Base-by-base conservation (phyloP, 2,797 vertebrate species). In the Limosa lapponica region DNA sequence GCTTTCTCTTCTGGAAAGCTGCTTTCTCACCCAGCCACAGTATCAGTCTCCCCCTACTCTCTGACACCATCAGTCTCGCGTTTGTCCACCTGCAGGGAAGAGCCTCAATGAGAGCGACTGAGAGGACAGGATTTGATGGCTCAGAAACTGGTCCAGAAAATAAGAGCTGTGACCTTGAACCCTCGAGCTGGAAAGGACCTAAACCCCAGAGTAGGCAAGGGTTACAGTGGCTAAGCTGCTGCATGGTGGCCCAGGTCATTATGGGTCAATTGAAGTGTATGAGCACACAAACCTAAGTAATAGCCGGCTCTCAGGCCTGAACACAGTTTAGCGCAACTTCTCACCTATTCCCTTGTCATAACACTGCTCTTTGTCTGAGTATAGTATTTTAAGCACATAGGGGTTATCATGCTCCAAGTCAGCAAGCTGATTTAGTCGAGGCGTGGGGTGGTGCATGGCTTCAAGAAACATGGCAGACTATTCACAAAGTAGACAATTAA, bases 211-310 rank as follows among this genome's bases (percentile, higher is more conserved):
- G 5, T 16, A 34, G 24, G 14, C 49, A 83, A 57, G 36, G 5
- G 17, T 7, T 85, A 43, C 34, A 36, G 44, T 2, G 1, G 10
- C 32, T 52, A 18, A 55, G 22, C 13, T 62, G 43, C 46, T 44
- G 13, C 43, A 28, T 3, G 2, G 11, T 16, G 7, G 16, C 32
- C 83, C 14, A 0, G 4, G 4, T 23, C n/a, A 13, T 25, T 70
- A 23, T 11, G 25, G 10, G 5, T 78, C 0, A 0, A 8, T 4
- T n/a, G 20, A 88, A 34, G 13, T 11, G 6, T 6, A 25, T 18
- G 52, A 27, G 19, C 30, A 43, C 25, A 51, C 25, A 44, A 23
- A 8, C 27, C 24, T 30, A 71, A 22, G 10, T 7, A n/a, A 23
- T 0, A 49, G 24, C 7, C 71, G 81, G 4, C 12, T 69, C 28